These are phyloP conservation scores for Gambelia wislizenii DNA, from an alignment of 2,797 vertebrate species.

Conservation along the genomic window DNA sequence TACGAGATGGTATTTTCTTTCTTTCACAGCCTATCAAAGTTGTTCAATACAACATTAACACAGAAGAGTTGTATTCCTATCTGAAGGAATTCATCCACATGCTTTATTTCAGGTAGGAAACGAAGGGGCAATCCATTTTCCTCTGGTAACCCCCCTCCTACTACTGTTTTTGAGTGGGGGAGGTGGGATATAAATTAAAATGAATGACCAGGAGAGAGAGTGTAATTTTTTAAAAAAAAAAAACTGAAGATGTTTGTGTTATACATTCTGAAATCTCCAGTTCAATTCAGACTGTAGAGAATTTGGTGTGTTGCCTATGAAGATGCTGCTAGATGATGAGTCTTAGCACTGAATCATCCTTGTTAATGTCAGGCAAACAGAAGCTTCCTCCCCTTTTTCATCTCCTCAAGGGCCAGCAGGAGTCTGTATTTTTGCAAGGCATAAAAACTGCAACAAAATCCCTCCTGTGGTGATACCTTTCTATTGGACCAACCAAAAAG, in stretches of 20 bases:
- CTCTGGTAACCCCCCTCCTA: neutral
- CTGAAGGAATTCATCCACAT: constrained; percentile 98
- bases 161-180: neutral
- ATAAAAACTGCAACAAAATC: neutral
- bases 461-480: too few relatives aligned
- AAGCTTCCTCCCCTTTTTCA: neutral
- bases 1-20: constrained; percentile 15
- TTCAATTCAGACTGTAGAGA: rapidly evolving
- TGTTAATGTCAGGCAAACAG: neutral
- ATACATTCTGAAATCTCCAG: neutral
- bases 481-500: too few relatives aligned
- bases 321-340: neutral
- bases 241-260: neutral
- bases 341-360: too few relatives aligned
- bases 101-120: constrained; percentile 93
- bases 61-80: constrained; percentile 95
- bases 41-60: constrained; percentile 97
- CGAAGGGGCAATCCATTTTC: neutral
- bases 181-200: neutral
- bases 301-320: neutral
- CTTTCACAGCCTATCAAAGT: constrained; percentile 88
- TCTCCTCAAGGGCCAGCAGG: neutral
- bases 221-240: neutral
- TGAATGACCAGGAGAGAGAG: neutral
- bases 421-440: neutral